Conservation (phyloP, 2,888 invertebrate species). For the Leptura quadrifasciata region DNA sequence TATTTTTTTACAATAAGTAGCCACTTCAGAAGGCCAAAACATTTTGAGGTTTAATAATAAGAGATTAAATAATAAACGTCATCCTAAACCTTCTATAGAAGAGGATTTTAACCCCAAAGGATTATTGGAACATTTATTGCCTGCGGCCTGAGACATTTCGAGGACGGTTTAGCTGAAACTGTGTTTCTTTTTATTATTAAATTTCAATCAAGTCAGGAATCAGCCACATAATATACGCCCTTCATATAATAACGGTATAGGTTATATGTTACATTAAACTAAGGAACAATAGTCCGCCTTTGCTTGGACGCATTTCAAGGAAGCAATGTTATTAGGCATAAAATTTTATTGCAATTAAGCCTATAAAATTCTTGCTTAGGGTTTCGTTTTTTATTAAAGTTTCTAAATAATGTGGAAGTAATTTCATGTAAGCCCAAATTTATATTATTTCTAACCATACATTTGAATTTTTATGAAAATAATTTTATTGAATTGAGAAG, state of each 20-base stretch:
- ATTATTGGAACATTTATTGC: conserved; percentile 37
- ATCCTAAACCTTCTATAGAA: conserved; percentile 23
- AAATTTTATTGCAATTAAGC: not conserved
- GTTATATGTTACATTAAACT: not conserved
- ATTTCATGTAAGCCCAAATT: not conserved
- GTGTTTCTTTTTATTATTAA: conserved; percentile 38
- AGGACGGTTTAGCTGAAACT: conserved; percentile 18
- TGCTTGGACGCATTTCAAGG: not conserved
- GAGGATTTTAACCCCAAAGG: conserved; percentile 29
- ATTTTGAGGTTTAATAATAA: conserved; percentile 22
- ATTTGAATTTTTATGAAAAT: too few species aligned
- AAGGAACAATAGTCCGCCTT: conserved; percentile 22
- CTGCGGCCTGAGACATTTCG: conserved; percentile 17
- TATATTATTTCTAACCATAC: too few species aligned
- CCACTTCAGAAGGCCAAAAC: not conserved
- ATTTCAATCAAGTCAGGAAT: conserved; percentile 28
- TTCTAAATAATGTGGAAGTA: not conserved
- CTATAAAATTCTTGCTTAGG: not conserved
- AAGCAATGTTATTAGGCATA: not conserved
- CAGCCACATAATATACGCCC: conserved; percentile 14
- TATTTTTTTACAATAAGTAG: too few species aligned
- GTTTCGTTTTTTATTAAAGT: not conserved
- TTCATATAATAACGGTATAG: conserved; percentile 4
- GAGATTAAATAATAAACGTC: conserved; percentile 30
- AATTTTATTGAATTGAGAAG: too few species aligned